These are phyloP conservation scores for Sebastolobus alascanus DNA, from an alignment of 2,797 vertebrate genomes.

Conservation along the genomic window DNA sequence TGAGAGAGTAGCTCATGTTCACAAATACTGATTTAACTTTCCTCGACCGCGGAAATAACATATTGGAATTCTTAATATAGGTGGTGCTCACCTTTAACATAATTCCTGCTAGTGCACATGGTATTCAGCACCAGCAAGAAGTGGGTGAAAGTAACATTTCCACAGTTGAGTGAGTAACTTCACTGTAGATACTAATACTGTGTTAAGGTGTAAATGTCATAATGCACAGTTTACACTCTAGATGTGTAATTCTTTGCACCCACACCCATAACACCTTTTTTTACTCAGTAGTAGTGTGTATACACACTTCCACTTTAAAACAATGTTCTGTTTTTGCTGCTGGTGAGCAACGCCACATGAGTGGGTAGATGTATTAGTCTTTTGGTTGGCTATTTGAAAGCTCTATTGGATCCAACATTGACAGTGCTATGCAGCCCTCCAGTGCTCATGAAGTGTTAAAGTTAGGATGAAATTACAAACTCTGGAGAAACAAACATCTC, in stretches of 20 bases:
- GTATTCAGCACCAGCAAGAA: not conserved
- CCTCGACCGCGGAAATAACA: too few species aligned
- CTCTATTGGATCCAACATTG: conserved; percentile 14
- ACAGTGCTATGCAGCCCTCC: not conserved
- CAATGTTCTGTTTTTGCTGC: conserved; percentile 37
- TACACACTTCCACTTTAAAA: conserved; percentile 21
- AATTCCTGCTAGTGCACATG: not conserved
- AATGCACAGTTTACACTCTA: not conserved
- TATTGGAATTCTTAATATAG: too few species aligned
- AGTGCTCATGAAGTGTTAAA: not conserved
- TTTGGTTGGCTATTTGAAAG: conserved; percentile 9
- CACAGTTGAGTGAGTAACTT: not conserved
- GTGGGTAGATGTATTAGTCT: conserved; percentile 44
- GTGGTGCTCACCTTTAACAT: not conserved
- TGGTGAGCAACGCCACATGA: conserved; percentile 39
- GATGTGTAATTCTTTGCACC: conserved; percentile 20
- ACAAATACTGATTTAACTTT: too few species aligned
- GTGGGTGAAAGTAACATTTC: conserved; percentile 14
- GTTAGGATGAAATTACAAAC: not conserved
- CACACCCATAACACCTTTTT: conserved; percentile 17
- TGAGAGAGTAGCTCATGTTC: too few species aligned
- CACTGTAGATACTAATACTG: not conserved
- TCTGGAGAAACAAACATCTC: not conserved
- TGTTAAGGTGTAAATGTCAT: conserved; percentile 7
- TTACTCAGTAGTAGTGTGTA: not conserved